Conservation (phyloP, 2,113 vertebrate genomes). For the Isichthys henryi region DNA sequence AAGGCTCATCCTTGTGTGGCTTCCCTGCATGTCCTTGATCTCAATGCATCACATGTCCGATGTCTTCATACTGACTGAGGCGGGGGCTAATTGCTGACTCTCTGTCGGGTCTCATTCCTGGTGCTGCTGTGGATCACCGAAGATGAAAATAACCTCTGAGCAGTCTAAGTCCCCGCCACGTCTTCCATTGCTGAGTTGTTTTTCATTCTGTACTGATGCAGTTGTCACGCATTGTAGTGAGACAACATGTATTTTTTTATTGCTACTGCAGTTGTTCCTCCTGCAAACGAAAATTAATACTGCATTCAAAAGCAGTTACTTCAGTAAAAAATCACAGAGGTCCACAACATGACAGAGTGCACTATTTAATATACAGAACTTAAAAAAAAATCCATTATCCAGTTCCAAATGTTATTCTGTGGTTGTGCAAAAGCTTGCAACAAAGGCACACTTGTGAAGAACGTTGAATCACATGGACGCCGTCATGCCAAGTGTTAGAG, state of each 20-base stretch:
- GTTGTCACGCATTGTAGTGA: not conserved
- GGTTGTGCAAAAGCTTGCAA: not conserved
- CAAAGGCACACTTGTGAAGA: not conserved
- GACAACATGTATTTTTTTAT: not conserved
- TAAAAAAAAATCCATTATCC: not conserved
- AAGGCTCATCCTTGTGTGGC: not conserved
- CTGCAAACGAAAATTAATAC: not conserved
- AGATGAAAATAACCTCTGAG: constrained; percentile 82
- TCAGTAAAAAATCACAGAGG: not conserved
- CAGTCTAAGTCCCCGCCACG: constrained; percentile 65
- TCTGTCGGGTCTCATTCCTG: constrained; percentile 72
- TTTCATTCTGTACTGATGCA: not conserved
- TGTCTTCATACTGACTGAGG: not conserved
- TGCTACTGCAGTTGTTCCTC: not conserved
- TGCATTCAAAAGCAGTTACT: not conserved
- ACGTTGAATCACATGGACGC: not conserved
- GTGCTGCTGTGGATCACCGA: constrained; percentile 79
- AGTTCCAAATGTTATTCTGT: not conserved
- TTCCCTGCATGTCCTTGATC: not conserved
- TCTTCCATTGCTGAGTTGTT: not conserved
- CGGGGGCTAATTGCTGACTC: not conserved
- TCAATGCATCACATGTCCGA: not conserved
- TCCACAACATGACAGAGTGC: not conserved
- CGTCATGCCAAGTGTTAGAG: not conserved
- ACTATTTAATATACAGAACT: not conserved